phyloP scores from a whole-genome alignment of 2,113 vertebrate species.

The Triplophysa dalaica region DNA sequence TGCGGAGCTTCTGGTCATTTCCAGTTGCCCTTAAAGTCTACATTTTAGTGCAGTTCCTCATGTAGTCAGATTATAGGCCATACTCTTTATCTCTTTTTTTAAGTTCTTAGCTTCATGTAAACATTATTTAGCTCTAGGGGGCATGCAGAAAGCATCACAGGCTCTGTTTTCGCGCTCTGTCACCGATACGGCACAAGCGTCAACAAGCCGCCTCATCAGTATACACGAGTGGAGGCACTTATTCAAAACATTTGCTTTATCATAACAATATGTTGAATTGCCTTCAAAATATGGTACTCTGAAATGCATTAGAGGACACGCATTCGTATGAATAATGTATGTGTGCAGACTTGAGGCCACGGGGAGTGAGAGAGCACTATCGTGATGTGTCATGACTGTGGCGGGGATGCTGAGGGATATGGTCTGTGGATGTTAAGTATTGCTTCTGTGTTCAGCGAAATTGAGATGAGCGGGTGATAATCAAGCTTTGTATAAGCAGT shows the following conservation, averaged over 20 bases:
- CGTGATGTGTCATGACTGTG: constrained; percentile 3
- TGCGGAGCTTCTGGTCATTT: not conserved
- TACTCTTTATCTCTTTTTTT: constrained; percentile 18
- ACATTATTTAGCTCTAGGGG: constrained; percentile 3
- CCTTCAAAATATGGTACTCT: constrained; percentile 16
- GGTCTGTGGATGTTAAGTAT: constrained; percentile 25
- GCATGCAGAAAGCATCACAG: constrained; percentile 1
- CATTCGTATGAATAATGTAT: constrained; percentile 46
- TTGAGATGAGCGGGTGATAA: constrained; percentile 19
- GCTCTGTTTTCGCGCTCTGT: not conserved
- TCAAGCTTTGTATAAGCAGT: not conserved
- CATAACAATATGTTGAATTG: constrained; percentile 29
- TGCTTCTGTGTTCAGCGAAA: not conserved
- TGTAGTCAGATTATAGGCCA: not conserved
- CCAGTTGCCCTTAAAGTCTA: not conserved
- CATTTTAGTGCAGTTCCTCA: not conserved
- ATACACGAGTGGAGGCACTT: not conserved
- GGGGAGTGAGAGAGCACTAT: constrained; percentile 39
- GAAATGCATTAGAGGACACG: constrained; percentile 44
- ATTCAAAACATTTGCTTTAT: constrained; percentile 35
- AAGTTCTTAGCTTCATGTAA: not conserved
- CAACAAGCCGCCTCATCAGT: constrained; percentile 25
- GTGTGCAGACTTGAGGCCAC: constrained; percentile 14
- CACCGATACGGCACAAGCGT: not conserved
- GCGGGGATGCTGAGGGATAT: constrained; percentile 35